These are phyloP conservation scores for Cyanoliseus patagonus DNA, from an alignment of 2,113 vertebrate genomes.

Conservation along the genomic window DNA sequence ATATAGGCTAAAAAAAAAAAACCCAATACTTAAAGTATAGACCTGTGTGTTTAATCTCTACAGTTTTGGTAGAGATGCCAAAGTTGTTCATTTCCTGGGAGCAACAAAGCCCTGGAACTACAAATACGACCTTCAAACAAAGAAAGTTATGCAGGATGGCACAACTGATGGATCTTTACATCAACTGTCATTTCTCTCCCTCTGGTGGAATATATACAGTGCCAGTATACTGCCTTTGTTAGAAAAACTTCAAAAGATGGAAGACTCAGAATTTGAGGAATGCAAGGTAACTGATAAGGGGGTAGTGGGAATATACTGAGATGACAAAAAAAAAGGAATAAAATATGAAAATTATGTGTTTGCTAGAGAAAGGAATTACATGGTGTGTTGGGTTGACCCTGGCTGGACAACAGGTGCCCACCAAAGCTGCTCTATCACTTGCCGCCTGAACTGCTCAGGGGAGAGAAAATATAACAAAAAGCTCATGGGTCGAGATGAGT, in stretches of 20 bases:
- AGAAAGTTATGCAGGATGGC: constrained; percentile 17
- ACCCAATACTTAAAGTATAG: background rate
- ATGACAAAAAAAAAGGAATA: background rate
- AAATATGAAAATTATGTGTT: background rate
- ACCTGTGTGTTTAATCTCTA: background rate
- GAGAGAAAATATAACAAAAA: background rate
- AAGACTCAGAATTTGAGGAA: background rate
- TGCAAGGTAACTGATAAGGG: constrained; percentile 33
- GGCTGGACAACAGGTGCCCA: background rate
- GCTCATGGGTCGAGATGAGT: background rate
- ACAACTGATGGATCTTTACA: background rate
- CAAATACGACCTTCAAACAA: constrained; percentile 63
- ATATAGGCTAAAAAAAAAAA: background rate
- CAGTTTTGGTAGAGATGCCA: constrained; percentile 84
- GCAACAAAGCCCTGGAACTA: constrained; percentile 83
- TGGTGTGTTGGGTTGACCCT: background rate
- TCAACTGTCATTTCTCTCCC: constrained; percentile 69
- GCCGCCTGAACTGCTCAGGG: background rate
- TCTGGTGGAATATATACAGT: constrained; percentile 84
- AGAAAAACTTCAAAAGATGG: background rate
- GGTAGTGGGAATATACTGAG: background rate
- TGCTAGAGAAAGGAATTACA: background rate
- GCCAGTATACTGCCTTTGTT: constrained; percentile 43
- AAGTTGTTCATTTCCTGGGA: constrained; percentile 90
- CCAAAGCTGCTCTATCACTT: accelerated